phyloP scores from a whole-genome alignment of 2,888 invertebrate species.

The Coremacera marginata region DNA sequence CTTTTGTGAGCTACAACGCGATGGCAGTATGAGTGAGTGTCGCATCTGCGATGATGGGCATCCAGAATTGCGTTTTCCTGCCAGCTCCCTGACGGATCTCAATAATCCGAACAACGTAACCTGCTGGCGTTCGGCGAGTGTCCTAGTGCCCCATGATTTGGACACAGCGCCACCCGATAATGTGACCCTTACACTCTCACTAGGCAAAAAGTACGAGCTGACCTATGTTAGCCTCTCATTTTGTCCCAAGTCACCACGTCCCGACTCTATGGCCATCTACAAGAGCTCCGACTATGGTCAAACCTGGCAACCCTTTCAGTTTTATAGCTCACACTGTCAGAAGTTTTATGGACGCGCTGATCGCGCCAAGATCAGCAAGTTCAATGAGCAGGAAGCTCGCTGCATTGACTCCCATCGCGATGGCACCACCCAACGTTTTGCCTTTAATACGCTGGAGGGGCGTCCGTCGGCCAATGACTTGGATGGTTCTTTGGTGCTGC shows the following conservation, averaged over 20 bases:
- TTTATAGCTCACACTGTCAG: conserved; percentile 94
- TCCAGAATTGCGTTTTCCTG: conserved; percentile 81
- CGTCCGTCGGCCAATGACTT: conserved; percentile 95
- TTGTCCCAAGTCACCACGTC: conserved; percentile 91
- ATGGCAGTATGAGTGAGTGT: conserved; percentile 70
- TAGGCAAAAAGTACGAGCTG: conserved; percentile 97
- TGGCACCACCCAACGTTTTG: conserved; percentile 85
- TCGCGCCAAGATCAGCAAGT: conserved; percentile 90
- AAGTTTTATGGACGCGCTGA: conserved; percentile 92
- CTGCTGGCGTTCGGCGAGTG: conserved; percentile 95
- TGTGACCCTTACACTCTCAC: conserved; percentile 91
- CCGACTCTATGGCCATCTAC: conserved; percentile 97
- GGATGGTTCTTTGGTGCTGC: conserved; percentile 96
- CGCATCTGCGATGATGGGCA: conserved; percentile 88
- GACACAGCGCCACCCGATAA: conserved; percentile 88
- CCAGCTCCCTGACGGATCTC: conserved; percentile 90
- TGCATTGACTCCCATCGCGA: conserved; percentile 92
- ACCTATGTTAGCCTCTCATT: conserved; percentile 98
- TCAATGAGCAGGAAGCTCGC: conserved; percentile 97
- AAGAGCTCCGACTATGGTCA: conserved; percentile 97
- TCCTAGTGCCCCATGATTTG: conserved; percentile 77
- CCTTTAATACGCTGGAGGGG: conserved; percentile 97
- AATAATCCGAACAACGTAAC: conserved; percentile 98
- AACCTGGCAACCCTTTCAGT: conserved; percentile 99
- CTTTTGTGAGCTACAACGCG: conserved; percentile 77